Percentiles rank a stretch among this genome's conserved stretches.
Evolutionary conservation across 2,797 vertebrate genomes (phyloP).

Genomic region (Huso huso): DNA sequence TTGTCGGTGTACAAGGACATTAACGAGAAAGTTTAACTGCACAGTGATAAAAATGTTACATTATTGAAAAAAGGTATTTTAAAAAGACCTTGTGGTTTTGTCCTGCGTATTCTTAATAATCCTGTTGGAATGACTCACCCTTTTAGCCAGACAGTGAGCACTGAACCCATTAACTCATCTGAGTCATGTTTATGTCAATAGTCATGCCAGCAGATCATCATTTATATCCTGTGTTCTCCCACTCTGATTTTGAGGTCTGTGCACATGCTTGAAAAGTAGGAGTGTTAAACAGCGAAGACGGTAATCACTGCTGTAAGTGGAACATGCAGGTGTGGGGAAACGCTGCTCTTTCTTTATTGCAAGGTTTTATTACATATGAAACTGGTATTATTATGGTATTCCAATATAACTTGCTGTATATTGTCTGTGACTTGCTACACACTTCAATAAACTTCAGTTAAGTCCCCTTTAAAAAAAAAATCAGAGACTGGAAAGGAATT

Average conservation of each 20-base stretch:
- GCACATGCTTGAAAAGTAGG: neutral
- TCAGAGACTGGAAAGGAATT: no score
- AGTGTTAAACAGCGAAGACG: neutral
- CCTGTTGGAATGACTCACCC: constrained; percentile 1
- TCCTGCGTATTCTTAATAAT: neutral
- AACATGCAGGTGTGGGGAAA: neutral
- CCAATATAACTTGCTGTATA: no score
- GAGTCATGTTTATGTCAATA: constrained; percentile 41
- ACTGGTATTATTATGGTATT: no score
- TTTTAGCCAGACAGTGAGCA: neutral
- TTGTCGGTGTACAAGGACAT: no score
- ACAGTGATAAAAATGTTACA: no score
- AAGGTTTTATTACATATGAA: no score
- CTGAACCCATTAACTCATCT: neutral
- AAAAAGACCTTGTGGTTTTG: no score
- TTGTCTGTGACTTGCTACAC: no score
- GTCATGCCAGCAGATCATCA: constrained; percentile 32
- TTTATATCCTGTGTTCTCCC: constrained; percentile 33
- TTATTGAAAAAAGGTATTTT: no score
- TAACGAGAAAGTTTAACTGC: no score
- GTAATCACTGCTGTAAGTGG: neutral
- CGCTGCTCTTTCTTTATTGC: neutral
- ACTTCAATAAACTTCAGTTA: no score
- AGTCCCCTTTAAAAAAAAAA: no score
- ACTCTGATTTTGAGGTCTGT: neutral